These are phyloP conservation scores for Apeira syringaria DNA, from an alignment of 2,888 invertebrate genomes.

Conservation along the genomic window DNA sequence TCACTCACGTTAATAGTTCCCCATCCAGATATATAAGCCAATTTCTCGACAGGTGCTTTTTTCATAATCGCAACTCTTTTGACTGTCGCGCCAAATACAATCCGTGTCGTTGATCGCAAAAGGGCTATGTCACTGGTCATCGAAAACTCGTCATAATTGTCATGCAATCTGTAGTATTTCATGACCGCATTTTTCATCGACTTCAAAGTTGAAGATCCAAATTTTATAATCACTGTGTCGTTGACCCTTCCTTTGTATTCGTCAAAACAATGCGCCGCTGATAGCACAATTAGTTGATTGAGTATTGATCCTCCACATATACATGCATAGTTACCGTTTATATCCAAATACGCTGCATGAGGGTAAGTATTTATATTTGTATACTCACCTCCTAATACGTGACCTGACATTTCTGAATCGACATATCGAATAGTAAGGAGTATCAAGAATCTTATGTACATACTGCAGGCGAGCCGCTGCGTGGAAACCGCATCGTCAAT, in stretches of 20 bases:
- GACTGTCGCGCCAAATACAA: slow-evolving; percentile 1
- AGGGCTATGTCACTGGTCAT: slow-evolving; percentile 3
- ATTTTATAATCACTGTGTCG: slow-evolving; percentile 1
- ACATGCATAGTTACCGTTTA: neutral
- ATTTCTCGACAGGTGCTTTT: neutral
- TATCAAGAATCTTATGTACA: slow-evolving; percentile 3
- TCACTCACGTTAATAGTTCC: slow-evolving; percentile 10
- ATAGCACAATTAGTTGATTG: slow-evolving; percentile 8
- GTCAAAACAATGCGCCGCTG: slow-evolving; percentile 24
- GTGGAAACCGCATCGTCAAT: slow-evolving; percentile 1
- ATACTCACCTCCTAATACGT: slow-evolving; percentile 3
- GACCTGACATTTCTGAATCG: neutral
- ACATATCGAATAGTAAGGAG: slow-evolving; percentile 1
- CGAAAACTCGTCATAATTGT: neutral
- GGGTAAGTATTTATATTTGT: slow-evolving; percentile 3
- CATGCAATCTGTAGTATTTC: slow-evolving; percentile 7
- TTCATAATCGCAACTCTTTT: slow-evolving; percentile 10
- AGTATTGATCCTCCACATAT: slow-evolving; percentile 29
- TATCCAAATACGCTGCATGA: slow-evolving; percentile 5
- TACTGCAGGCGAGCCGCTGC: neutral
- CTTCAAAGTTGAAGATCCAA: neutral
- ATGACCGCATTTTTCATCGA: neutral
- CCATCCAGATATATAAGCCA: slow-evolving; percentile 10
- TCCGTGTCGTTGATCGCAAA: neutral
- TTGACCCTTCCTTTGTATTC: slow-evolving; percentile 5